Conservation (phyloP, 2,888 invertebrate species). For the Pristionchus fissidentatus region DNA sequence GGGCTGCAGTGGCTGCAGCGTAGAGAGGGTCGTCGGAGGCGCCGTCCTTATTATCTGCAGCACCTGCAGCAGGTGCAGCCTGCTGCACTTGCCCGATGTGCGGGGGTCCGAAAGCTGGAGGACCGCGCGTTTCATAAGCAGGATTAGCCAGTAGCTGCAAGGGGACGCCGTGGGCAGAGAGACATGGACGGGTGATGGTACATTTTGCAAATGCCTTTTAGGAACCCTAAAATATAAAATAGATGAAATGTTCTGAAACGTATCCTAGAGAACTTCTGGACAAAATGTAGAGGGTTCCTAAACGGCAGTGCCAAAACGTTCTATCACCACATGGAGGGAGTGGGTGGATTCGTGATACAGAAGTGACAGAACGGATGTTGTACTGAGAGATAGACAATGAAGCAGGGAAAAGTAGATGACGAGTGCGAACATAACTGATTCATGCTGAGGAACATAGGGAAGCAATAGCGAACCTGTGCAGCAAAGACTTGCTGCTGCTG, state of each 20-base stretch:
- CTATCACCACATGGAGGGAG: not conserved
- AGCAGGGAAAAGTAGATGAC: not conserved
- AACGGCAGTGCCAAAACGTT: not conserved
- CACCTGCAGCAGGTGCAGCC: conserved; percentile 14
- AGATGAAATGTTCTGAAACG: too few relatives aligned
- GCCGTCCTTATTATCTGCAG: not conserved
- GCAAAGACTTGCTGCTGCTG: conserved; percentile 38
- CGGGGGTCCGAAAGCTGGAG: conserved; percentile 21
- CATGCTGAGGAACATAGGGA: conserved; percentile 15
- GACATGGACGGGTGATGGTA: not conserved
- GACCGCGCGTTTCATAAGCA: not conserved
- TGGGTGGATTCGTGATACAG: too few relatives aligned
- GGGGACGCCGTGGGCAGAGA: not conserved
- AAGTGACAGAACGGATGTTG: too few relatives aligned
- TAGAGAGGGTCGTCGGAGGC: not conserved
- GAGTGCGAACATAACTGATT: not conserved
- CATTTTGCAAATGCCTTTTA: not conserved
- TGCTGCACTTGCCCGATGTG: not conserved
- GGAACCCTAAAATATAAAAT: too few relatives aligned
- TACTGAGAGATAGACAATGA: not conserved
- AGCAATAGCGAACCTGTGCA: conserved; percentile 6
- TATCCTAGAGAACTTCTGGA: too few relatives aligned
- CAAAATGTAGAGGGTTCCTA: too few relatives aligned
- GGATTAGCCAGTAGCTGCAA: conserved; percentile 39
- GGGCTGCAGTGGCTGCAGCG: not conserved